These are phyloP conservation scores for Marronus borbonicus DNA, from an alignment of 2,888 invertebrate genomes.

Conservation along the genomic window DNA sequence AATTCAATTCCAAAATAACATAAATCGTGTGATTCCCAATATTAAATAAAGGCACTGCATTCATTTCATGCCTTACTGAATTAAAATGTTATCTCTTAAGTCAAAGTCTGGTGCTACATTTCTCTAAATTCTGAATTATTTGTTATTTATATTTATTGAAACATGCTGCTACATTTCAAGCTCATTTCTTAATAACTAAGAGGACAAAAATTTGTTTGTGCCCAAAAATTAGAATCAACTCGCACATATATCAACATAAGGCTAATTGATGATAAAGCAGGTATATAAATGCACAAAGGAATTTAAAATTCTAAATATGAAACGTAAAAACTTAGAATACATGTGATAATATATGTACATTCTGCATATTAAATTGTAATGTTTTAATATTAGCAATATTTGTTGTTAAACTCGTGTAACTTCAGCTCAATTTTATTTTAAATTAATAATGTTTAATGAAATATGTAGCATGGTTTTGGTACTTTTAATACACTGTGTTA, in stretches of 20 bases:
- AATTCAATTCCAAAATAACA: neutral
- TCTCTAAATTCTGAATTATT: neutral
- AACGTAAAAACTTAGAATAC: too few species aligned
- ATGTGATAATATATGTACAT: too few species aligned
- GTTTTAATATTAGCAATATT: neutral
- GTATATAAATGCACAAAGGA: too few species aligned
- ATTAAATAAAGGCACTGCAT: neutral
- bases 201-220: neutral
- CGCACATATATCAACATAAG: too few species aligned
- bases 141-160: neutral
- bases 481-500: too few species aligned
- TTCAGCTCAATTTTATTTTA: neutral
- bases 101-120: conserved; percentile 12
- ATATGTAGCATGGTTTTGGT: too few species aligned
- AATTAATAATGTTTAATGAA: too few species aligned
- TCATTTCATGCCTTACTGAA: conserved; percentile 4
- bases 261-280: too few species aligned
- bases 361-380: neutral
- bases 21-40: neutral
- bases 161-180: conserved; percentile 1
- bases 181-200: conserved; percentile 1
- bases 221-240: too few species aligned
- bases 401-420: neutral
- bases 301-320: too few species aligned
- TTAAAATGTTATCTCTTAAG: neutral